These are phyloP conservation scores for Globodera ellingtonae DNA, from an alignment of 1,140 invertebrate species.

Conservation along the genomic window DNA sequence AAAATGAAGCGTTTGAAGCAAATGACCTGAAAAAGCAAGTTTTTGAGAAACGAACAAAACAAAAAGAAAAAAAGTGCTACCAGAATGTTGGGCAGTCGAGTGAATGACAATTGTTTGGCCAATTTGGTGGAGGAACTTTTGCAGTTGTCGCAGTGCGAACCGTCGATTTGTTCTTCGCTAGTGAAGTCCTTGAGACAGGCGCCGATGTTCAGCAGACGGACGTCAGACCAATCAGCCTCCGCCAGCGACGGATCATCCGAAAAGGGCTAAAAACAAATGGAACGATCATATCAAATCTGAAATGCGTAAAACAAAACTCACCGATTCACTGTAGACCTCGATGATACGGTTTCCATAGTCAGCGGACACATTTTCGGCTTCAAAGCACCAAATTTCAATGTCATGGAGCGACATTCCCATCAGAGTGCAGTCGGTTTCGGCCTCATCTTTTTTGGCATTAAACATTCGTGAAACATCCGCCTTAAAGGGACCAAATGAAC, in stretches of 20 bases:
- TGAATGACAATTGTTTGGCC: slow-evolving; percentile 22
- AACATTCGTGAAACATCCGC: background rate
- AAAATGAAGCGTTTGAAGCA: slow-evolving; percentile 86
- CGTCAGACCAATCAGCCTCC: background rate
- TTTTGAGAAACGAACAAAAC: no score
- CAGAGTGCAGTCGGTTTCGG: background rate
- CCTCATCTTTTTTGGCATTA: background rate
- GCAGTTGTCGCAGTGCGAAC: slow-evolving; percentile 28
- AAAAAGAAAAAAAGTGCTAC: background rate
- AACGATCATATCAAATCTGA: background rate
- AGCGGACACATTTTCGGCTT: background rate
- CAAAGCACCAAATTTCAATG: slow-evolving; percentile 12
- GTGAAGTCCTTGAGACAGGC: slow-evolving; percentile 27
- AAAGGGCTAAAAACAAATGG: background rate
- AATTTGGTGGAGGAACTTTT: background rate
- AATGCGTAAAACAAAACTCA: no score
- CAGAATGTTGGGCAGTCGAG: slow-evolving; percentile 21
- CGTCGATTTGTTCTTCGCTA: background rate
- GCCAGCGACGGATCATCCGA: slow-evolving; percentile 9
- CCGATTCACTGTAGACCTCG: background rate
- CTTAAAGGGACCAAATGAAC: background rate
- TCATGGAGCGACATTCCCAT: background rate
- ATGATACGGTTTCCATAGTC: background rate
- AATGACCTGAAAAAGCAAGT: slow-evolving; percentile 73
- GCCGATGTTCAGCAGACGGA: slow-evolving; percentile 4